Evolutionary conservation across 2,797 vertebrate species (phyloP).

Genomic region (Dendrocincla tyrannina): DNA sequence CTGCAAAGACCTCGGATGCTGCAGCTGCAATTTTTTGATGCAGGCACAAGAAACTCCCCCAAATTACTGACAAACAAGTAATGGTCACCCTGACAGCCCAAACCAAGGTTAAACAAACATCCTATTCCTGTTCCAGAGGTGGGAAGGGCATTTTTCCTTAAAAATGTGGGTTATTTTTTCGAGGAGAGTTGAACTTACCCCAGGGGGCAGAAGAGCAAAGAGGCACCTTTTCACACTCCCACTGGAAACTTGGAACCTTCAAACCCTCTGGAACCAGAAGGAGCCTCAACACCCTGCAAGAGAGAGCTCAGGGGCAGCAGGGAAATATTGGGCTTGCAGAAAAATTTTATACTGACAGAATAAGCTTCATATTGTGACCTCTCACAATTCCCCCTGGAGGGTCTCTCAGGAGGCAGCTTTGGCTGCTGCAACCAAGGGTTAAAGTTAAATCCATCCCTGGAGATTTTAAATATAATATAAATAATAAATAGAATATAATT

Average conservation of each 20-base stretch:
- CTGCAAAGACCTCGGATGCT: too few relatives aligned
- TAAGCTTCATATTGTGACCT: not conserved
- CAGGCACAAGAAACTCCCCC: too few relatives aligned
- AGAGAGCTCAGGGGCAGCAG: not conserved
- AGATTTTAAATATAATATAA: not conserved
- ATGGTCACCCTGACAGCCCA: too few relatives aligned
- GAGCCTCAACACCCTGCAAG: slow-evolving; percentile 20
- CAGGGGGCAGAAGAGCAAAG: not conserved
- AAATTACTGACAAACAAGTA: too few relatives aligned
- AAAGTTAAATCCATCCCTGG: not conserved
- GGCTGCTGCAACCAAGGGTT: not conserved
- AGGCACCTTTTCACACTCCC: accelerated
- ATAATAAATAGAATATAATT: too few relatives aligned
- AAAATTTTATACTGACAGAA: not conserved
- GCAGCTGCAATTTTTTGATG: too few relatives aligned
- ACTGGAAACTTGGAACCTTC: not conserved
- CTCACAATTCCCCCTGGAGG: not conserved
- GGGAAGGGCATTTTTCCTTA: too few relatives aligned
- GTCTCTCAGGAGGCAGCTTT: not conserved
- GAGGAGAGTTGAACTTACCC: not conserved
- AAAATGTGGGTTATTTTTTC: not conserved
- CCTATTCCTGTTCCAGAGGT: too few relatives aligned
- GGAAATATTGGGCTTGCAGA: not conserved
- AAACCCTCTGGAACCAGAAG: not conserved
- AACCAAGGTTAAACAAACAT: too few relatives aligned